Evolutionary conservation across 2,888 invertebrate species (phyloP), one percentile per base, ranked within the genome.

Genomic region (Allygus modestus): DNA sequence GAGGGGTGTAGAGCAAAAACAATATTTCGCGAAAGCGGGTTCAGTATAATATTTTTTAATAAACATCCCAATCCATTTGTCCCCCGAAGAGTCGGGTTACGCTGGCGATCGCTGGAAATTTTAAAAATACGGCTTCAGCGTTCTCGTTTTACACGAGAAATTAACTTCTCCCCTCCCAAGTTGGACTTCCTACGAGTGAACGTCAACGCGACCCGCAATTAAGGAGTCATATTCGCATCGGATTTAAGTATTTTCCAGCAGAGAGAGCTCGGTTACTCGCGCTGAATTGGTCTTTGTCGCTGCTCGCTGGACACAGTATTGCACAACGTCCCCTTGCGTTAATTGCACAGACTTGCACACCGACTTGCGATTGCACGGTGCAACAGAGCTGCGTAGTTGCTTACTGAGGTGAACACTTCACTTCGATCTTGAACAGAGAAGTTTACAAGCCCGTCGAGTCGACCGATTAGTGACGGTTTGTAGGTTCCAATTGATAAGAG

Each of bases 191-290:
- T 15, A 2, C 46, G 17, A 46, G 20, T 12, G 20, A 23, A 54
- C 0, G 20, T n/a, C 11, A 73, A n/a, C n/a, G n/a, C n/a, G n/a
- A 20, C 73, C 73, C 71, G 41, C 73, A 73, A 73, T 73, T 73
- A 43, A 73, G 37, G 43, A 43, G 41, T 73, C 43, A 41, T 41
- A 41, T 41, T 37, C 73, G 73, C 73, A 12, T 9, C 23, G 73
- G 37, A 73, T 41, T 73, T n/a, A 15, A 73, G 43, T 41, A n/a
- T n/a, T n/a, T 73, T 73, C 37, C 73, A 23, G 9, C 4, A 31
- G 31, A 71, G 71, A 5, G 28, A 15, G 33, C 28, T 5, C 71
- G 71, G 1, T 1, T 26, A n/a, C 17, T 17, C 41, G 9, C n/a
- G 41, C n/a, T n/a, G n/a, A n/a, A n/a, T n/a, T n/a, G n/a, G n/a